Percentiles rank a stretch among this genome's conserved stretches.
phyloP scores from a whole-genome alignment of 2,113 vertebrate species.

The Serilophus lunatus region DNA sequence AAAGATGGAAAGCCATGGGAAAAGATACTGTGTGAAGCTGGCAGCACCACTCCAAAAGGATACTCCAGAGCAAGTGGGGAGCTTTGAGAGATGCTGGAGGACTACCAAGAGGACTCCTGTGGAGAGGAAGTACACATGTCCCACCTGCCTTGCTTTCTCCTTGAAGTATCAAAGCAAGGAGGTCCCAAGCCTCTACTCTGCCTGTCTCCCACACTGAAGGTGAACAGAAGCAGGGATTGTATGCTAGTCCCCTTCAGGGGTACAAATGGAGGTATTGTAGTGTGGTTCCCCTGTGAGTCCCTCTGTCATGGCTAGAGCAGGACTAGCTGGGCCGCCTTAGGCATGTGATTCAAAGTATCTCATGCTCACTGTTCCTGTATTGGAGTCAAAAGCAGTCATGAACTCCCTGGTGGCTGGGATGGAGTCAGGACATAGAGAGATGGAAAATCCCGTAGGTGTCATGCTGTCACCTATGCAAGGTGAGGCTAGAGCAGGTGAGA shows the following conservation, averaged over 20 bases:
- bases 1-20: background rate
- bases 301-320: background rate
- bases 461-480: background rate
- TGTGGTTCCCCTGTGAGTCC: background rate
- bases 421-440: background rate
- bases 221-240: background rate
- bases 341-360: background rate
- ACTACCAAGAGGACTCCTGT: background rate
- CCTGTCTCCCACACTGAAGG: background rate
- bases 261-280: background rate
- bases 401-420: background rate
- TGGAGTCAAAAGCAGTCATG: background rate
- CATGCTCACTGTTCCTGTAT: accelerated
- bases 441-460: background rate
- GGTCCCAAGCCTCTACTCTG: background rate
- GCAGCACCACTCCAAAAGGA: background rate
- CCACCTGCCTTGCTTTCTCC: background rate
- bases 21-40: background rate
- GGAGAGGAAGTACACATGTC: background rate
- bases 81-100: background rate
- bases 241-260: background rate
- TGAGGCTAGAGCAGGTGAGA: background rate
- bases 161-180: background rate
- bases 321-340: background rate
- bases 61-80: background rate